Evolutionary conservation across 2,888 invertebrate species (phyloP).

Genomic region (Phortica okadai): DNA sequence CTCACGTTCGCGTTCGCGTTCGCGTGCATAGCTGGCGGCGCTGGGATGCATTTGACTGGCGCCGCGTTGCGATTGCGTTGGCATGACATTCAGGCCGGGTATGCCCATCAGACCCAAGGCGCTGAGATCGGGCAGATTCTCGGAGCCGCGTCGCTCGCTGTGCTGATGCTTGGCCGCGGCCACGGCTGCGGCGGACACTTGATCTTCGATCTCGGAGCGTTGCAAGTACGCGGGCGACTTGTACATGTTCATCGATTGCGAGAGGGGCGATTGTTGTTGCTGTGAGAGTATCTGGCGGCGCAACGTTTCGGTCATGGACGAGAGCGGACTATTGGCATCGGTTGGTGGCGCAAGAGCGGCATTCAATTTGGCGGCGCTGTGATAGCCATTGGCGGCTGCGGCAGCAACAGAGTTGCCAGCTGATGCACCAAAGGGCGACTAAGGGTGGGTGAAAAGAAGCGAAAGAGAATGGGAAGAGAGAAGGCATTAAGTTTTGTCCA

Average conservation of each 20-base stretch:
- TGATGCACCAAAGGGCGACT: conserved; percentile 63
- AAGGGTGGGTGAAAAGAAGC: not conserved
- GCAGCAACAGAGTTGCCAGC: conserved; percentile 53
- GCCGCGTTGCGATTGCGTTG: conserved; percentile 56
- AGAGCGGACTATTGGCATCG: conserved; percentile 65
- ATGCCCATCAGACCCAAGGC: conserved; percentile 72
- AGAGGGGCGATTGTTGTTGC: conserved; percentile 71
- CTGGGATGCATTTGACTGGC: conserved; percentile 62
- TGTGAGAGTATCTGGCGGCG: conserved; percentile 74
- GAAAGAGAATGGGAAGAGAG: conserved; percentile 13
- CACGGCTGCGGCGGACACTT: conserved; percentile 69
- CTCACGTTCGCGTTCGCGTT: conserved; percentile 63
- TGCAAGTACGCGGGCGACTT: conserved; percentile 74
- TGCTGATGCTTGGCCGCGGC: conserved; percentile 69
- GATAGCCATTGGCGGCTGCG: conserved; percentile 70
- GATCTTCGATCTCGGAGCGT: conserved; percentile 74
- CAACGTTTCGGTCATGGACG: conserved; percentile 73
- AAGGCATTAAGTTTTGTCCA: not conserved
- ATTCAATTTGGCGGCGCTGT: conserved; percentile 65
- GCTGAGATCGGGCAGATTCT: conserved; percentile 72
- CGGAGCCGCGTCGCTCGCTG: conserved; percentile 60
- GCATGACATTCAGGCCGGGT: conserved; percentile 73
- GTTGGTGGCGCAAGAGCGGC: conserved; percentile 68
- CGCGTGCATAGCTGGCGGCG: conserved; percentile 64
- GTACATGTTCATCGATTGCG: conserved; percentile 74